Base-by-base conservation (phyloP, 2,113 vertebrate species). In the Siphamia tubifer region DNA sequence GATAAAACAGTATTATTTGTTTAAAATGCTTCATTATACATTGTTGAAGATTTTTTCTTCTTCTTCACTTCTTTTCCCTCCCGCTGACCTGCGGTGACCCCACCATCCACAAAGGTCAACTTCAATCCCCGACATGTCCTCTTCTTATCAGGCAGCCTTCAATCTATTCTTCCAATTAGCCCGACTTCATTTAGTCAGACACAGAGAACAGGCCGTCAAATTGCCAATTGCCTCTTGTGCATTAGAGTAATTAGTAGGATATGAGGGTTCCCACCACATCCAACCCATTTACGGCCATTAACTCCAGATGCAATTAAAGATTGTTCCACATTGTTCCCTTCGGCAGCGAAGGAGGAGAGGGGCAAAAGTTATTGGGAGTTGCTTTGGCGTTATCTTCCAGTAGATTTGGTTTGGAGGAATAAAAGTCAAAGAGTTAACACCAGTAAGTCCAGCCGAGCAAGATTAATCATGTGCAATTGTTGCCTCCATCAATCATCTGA, bases 181-280 rank as follows among this genome's bases (percentile, higher is more conserved):
- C 47, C 48, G 7, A 77, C 82, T 83, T 78, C 82, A 81, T 84
- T 88, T 84, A 78, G 68, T 78, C n/a, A n/a, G n/a, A n/a, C 77
- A 54, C 44, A 19, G 25, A 69, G 72, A 54, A 49, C 72, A 9
- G 35, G 68, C 63, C 70, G 75, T 85, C 79, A 89, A 82, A 89
- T 62, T 71, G 81, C 42, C 86, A 81, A 86, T 88, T 85, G 83
- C 81, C 88, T 85, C 86, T 62, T 74, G 85, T 83, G 87, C 82
- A 89, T 90, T 81, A 44, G 39, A 60, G 79, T 76, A 88, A 85
- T 89, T 89, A 91, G 66, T 67, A 45, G 45, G 72, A 90, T 84
- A 87, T 84, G 83, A 88, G 77, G 21, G 79, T 91, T 71, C 71
- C 79, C 47, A 65, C 79, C 84, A 79, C 77, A 82, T 84, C 70